A percentile compares a stretch with the other conserved stretches of the same genome.
Conservation (phyloP, 2,888 invertebrate genomes). For the Cosmopolites sordidus region DNA sequence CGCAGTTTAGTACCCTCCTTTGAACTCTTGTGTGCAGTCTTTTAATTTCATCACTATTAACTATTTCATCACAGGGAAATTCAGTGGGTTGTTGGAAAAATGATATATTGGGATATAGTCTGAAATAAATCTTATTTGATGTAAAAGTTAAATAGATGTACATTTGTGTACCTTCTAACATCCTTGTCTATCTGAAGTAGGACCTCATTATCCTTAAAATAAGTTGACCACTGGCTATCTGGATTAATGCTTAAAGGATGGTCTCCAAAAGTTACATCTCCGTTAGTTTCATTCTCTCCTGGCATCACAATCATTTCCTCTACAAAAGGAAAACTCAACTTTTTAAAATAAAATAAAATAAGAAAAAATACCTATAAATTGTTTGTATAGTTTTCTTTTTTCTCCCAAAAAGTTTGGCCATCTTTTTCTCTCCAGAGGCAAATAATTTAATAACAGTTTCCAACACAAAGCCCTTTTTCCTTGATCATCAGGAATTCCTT, state of each 20-base stretch:
- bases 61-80: constrained; percentile 78
- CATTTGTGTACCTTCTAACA: constrained; percentile 58
- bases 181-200: constrained; percentile 97
- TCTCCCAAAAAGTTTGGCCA: constrained; percentile 68
- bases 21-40: constrained; percentile 86
- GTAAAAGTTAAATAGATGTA: too few species aligned
- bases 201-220: constrained; percentile 97
- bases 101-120: constrained; percentile 89
- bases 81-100: constrained; percentile 96
- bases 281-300: constrained; percentile 57
- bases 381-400: constrained; percentile 76
- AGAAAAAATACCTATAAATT: constrained; percentile 64
- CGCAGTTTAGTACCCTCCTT: constrained; percentile 77
- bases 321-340: constrained; percentile 41
- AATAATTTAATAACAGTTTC: constrained; percentile 82
- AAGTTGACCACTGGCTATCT: constrained; percentile 92
- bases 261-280: constrained; percentile 63
- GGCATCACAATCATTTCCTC: constrained; percentile 88
- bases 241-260: constrained; percentile 95
- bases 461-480: constrained; percentile 80
- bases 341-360: background rate
- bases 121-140: background rate
- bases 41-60: constrained; percentile 75
- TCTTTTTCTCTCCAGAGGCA: constrained; percentile 63
- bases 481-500: constrained; percentile 85